These are phyloP conservation scores for Tricholauxania praeusta DNA, from an alignment of 2,888 invertebrate genomes.

Conservation along the genomic window DNA sequence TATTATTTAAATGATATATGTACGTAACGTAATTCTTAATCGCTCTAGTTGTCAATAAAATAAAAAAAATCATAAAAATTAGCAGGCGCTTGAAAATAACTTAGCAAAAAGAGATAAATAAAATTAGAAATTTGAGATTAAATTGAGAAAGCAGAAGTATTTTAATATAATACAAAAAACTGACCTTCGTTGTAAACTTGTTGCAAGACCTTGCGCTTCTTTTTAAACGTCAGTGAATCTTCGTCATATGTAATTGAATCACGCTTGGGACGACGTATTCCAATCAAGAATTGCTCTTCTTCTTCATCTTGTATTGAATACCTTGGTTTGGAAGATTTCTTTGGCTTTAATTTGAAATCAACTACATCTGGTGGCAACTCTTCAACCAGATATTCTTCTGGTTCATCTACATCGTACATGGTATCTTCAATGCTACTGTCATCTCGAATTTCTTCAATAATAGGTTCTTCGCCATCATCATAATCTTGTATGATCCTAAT, in stretches of 20 bases:
- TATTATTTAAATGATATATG: constrained; percentile 18
- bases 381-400: constrained; percentile 71
- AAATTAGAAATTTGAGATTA: constrained; percentile 1
- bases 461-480: constrained; percentile 72
- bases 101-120: not conserved
- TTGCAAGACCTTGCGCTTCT: constrained; percentile 77
- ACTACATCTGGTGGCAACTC: constrained; percentile 69
- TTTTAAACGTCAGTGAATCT: constrained; percentile 77
- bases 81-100: not conserved
- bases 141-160: constrained; percentile 3
- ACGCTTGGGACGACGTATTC: constrained; percentile 69
- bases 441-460: constrained; percentile 75
- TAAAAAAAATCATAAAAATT: not conserved
- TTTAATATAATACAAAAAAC: constrained; percentile 36
- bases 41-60: not conserved
- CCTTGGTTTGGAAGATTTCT: constrained; percentile 66
- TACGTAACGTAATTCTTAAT: not conserved
- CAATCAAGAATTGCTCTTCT: constrained; percentile 71
- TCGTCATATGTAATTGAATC: constrained; percentile 72
- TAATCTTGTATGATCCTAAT: constrained; percentile 76
- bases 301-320: constrained; percentile 73
- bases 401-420: constrained; percentile 70
- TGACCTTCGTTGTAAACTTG: constrained; percentile 71
- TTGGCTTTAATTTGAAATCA: constrained; percentile 69
- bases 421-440: constrained; percentile 71